These are phyloP conservation scores for Neogobius melanostomus DNA, from an alignment of 2,113 vertebrate species.

Conservation along the genomic window DNA sequence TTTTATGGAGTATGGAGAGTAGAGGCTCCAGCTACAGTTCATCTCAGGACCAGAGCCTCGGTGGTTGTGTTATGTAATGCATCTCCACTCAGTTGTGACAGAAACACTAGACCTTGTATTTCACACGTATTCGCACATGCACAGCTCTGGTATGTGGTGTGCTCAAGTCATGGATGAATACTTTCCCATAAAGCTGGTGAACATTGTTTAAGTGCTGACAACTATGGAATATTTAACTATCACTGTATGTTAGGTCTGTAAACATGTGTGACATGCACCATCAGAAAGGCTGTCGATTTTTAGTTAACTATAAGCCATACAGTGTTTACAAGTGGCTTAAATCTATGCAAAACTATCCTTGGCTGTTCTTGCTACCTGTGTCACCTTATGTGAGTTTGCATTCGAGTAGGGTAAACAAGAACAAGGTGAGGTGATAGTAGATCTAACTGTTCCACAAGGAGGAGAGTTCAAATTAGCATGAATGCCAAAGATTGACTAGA, in stretches of 20 bases:
- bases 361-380: too few species aligned
- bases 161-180: conserved; percentile 1
- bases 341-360: too few species aligned
- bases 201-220: background rate
- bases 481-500: too few species aligned
- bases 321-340: too few species aligned
- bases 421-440: too few species aligned
- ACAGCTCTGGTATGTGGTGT: background rate
- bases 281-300: too few species aligned
- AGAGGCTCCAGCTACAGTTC: background rate
- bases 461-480: too few species aligned
- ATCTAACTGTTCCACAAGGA: too few species aligned
- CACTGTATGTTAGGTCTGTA: background rate
- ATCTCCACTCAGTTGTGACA: conserved; percentile 8
- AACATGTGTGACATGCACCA: background rate
- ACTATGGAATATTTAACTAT: conserved; percentile 1
- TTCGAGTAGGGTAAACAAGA: too few species aligned
- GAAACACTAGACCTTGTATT: conserved; percentile 9
- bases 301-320: too few species aligned
- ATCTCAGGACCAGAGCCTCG: background rate
- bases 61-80: conserved; percentile 8
- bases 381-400: too few species aligned
- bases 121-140: background rate
- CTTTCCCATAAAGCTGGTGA: background rate
- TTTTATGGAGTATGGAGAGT: background rate